Conservation (phyloP, 2,888 invertebrate genomes). For the Formica aserva region DNA sequence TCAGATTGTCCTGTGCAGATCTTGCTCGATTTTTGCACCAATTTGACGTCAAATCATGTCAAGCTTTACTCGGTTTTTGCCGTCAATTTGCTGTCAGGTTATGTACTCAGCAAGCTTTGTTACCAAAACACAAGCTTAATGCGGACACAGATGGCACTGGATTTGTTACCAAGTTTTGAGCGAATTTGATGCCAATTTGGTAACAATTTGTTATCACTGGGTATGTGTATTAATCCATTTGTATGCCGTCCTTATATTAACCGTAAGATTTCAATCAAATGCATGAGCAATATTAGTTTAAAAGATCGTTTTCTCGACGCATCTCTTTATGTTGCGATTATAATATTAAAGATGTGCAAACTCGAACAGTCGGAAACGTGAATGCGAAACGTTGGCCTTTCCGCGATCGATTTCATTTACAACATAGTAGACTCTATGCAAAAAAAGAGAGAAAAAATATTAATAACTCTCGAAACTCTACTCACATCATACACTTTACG, state of each 20-base stretch:
- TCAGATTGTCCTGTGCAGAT: too few relatives aligned
- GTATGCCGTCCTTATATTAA: constrained; percentile 71
- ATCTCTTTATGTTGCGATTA: constrained; percentile 29
- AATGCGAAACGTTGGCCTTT: constrained; percentile 2
- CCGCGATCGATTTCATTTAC: constrained; percentile 13
- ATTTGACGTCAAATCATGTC: too few relatives aligned
- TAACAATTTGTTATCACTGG: too few relatives aligned
- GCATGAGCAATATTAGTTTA: constrained; percentile 35
- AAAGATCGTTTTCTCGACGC: constrained; percentile 5
- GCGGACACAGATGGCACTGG: too few relatives aligned
- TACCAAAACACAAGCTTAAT: too few relatives aligned
- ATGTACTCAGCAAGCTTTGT: too few relatives aligned
- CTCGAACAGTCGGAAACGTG: neutral
- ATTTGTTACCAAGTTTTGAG: too few relatives aligned
- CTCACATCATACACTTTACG: neutral
- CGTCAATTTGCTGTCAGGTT: too few relatives aligned
- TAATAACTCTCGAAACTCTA: neutral
- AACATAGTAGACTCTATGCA: neutral
- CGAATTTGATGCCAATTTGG: too few relatives aligned
- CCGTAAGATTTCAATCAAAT: constrained; percentile 57
- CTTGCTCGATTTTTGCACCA: too few relatives aligned
- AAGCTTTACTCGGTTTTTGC: too few relatives aligned
- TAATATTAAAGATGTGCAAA: neutral
- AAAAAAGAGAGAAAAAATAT: neutral
- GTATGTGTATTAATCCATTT: constrained; percentile 58